Percentiles rank a stretch among this genome's conserved stretches.
Conservation (phyloP, 2,113 vertebrate genomes). For the Chinchilla lanigera region DNA sequence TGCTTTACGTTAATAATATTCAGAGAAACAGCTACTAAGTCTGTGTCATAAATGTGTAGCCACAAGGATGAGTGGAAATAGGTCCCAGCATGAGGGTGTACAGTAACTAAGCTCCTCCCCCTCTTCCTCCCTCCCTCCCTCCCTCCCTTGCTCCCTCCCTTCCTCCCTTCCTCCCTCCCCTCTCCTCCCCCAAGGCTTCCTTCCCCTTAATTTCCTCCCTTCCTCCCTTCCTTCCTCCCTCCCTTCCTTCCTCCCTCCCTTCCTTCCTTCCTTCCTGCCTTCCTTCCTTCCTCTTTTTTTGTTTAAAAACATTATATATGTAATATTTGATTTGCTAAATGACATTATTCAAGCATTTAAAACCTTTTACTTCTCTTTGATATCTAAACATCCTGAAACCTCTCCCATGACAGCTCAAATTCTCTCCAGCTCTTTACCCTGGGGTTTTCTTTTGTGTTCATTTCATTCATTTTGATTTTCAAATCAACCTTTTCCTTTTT, state of each 20-base stretch:
- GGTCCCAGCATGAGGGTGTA: not conserved
- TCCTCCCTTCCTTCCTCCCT: not conserved
- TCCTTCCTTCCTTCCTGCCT: not conserved
- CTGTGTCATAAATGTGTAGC: not conserved
- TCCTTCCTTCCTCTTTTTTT: not conserved
- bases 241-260: too few relatives aligned
- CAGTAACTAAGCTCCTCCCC: not conserved
- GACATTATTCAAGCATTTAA: not conserved
- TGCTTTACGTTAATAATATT: conserved; percentile 16
- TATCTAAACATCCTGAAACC: not conserved
- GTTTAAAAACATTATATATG: not conserved
- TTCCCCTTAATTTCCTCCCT: too few relatives aligned
- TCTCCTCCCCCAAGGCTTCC: not conserved
- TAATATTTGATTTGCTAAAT: not conserved
- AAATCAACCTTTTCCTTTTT: conserved; percentile 27
- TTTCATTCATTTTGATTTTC: conserved; percentile 12
- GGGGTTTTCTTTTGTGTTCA: not conserved
- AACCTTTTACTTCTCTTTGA: not conserved
- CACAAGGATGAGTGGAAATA: not conserved
- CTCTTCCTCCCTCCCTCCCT: not conserved
- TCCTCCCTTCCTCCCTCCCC: not conserved
- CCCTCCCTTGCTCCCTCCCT: too few relatives aligned
- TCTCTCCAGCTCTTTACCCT: not conserved
- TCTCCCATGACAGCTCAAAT: not conserved
- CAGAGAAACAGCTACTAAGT: not conserved